Evolutionary conservation across 1,140 invertebrate genomes (phyloP).

Genomic region (Pachypsylla venusta): DNA sequence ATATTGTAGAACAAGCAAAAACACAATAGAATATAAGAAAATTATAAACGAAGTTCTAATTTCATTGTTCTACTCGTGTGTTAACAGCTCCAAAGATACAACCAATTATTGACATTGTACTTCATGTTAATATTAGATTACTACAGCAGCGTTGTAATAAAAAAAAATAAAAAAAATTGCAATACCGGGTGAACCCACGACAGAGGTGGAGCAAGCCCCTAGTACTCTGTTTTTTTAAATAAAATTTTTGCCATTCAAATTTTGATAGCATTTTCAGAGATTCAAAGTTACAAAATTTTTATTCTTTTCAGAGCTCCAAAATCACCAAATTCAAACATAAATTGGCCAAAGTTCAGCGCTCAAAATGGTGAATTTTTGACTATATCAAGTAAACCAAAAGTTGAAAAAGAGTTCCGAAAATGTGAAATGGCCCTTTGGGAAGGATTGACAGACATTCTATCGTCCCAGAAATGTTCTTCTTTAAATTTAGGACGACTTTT

Average conservation of each 20-base stretch:
- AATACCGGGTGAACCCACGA: too few relatives aligned
- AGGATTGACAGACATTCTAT: conserved; percentile 35
- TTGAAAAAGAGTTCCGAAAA: conserved; percentile 36
- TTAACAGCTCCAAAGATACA: neutral
- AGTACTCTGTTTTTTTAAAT: too few relatives aligned
- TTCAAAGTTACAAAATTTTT: too few relatives aligned
- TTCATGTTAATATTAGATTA: too few relatives aligned
- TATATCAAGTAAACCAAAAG: conserved; percentile 33
- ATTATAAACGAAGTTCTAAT: conserved; percentile 5
- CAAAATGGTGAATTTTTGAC: conserved; percentile 37
- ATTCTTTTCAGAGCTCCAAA: conserved; percentile 21
- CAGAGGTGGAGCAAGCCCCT: too few relatives aligned
- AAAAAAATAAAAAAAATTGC: too few relatives aligned
- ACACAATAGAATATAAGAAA: neutral
- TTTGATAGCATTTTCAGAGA: too few relatives aligned
- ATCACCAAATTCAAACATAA: conserved; percentile 12
- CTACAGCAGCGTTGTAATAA: too few relatives aligned
- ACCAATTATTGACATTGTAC: too few relatives aligned
- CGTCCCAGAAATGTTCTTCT: conserved; percentile 26
- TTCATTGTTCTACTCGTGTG: neutral
- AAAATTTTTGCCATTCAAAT: too few relatives aligned
- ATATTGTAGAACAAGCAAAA: too few relatives aligned
- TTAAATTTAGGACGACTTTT: neutral
- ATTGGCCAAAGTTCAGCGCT: conserved; percentile 29
- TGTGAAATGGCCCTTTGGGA: conserved; percentile 46